Base-by-base conservation (phyloP, 2,797 vertebrate species). In the Ciconia nigra region DNA sequence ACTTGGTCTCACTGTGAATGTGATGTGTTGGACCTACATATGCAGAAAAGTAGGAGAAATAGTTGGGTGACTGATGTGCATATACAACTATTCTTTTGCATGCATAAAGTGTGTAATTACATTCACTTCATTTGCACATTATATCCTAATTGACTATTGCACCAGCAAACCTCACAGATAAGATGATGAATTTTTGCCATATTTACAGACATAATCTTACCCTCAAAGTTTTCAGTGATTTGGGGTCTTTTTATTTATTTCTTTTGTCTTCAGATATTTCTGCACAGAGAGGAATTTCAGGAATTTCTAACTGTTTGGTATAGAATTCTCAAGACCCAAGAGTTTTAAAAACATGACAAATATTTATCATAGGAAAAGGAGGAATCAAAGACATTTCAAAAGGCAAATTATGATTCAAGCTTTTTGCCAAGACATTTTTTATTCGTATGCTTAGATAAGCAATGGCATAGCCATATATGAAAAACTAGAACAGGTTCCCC, bases 381-480 rank as follows among this genome's bases (percentile, higher is more conserved):
- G n/a, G 44, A 95, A 91, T 83, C 57, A 69, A 84, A 95, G 63
- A 22, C 17, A 69, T 83, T 79, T 87, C 55, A 92, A 89, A 93
- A 91, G 11, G 49, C 7, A 85, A 87, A 87, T 83, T 85, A 57
- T 17, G 57, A 71, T 81, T 80, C 51, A 83, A 78, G n/a, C 18
- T 74, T 92, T 90, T 93, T 91, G 25, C 61, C 17, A 83, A 71
- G 74, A 77, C 25, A 66, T 12, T 35, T 96, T 95, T 87, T 87
- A 83, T 80, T 39, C 12, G 28, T 73, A 57, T 24, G 52, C 15
- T 76, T 83, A 55, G 19, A 91, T 49, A 91, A 91, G 10, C 76
- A 92, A 66, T 61, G 17, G 2, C 25, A 58, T 59, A 78, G 76
- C 37, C 63, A 21, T 66, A 51, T 66, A 87, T 47, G 47, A 94